Percentiles rank a stretch among this genome's conserved stretches.
Evolutionary conservation across 2,888 invertebrate genomes (phyloP).

Genomic region (Eurytoma adleriae): DNA sequence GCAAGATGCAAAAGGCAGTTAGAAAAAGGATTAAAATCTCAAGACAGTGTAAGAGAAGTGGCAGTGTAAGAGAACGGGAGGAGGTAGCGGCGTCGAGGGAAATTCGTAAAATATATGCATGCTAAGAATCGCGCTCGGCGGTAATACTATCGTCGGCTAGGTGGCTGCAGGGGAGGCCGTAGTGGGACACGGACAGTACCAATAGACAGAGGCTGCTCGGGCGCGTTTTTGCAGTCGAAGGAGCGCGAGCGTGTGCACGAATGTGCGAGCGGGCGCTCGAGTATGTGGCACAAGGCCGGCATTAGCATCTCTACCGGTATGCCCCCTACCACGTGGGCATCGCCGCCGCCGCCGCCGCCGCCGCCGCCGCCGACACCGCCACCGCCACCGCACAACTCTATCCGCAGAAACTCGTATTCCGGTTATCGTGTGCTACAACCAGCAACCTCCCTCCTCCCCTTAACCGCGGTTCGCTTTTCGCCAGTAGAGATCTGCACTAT

Average conservation of each 20-base stretch:
- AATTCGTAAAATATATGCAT: neutral
- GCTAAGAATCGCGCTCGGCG: neutral
- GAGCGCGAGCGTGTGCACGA: constrained; percentile 15
- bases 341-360: constrained; percentile 49
- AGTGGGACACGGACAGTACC: neutral
- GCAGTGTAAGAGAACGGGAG: no score
- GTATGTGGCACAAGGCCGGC: constrained; percentile 76
- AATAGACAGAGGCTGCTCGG: constrained; percentile 4
- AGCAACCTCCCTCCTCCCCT: constrained; percentile 24
- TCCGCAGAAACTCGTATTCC: constrained; percentile 72
- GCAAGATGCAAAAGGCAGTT: no score
- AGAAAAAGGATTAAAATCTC: no score
- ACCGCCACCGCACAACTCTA: constrained; percentile 63
- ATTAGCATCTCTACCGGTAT: constrained; percentile 77
- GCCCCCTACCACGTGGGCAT: constrained; percentile 69
- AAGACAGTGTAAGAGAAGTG: no score
- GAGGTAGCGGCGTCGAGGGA: neutral
- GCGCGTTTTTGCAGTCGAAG: neutral
- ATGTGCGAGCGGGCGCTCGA: constrained; percentile 52
- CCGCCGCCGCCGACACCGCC: constrained; percentile 57
- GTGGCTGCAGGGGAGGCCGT: neutral
- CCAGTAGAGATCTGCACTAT: neutral
- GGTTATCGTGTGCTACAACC: constrained; percentile 65
- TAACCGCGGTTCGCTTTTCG: no score
- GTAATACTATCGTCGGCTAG: neutral